Base-by-base conservation (phyloP, 2,888 invertebrate genomes). In the Callyntrura sp. region DNA sequence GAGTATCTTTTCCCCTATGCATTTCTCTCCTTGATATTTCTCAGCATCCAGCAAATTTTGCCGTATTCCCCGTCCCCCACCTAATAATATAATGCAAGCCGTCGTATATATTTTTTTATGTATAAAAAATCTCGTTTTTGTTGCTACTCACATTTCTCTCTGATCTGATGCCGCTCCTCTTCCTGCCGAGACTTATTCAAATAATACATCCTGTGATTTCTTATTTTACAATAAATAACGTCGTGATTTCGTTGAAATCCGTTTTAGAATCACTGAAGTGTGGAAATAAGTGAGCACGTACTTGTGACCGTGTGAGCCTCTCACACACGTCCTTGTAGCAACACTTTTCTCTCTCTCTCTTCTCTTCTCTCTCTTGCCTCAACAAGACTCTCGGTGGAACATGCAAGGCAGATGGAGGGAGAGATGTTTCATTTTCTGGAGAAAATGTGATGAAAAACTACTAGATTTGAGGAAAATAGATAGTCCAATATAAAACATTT, bases 221-320 rank as follows among this genome's bases (percentile, higher is more conserved):
- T 4, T 79, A 43, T 89, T 81, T 79, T 43, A 89, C 79, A 89
- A 89, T 85, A 89, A 85, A 89, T 79, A 79, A 55, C 68, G 85
- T 70, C 35, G 70, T 84, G 89, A 89, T 89, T 89, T 85, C 79
- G 65, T 57, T 20, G 81, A 89, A 89, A 89, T 89, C 85, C 60
- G 79, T 78, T 84, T 78, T 85, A 70, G 79, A 85, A 25, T 76
- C 89, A 85, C 28, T 68, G 25, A 85, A 89, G 85, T 85, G 78
- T 79, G 60, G 68, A 88, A 83, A 88, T 88, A 89, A 89, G 84
- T 76, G 83, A 89, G 62, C 81, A 85, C 85, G 85, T 89, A 79
- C n/a, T 55, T 83, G 68, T 25, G 20, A 79, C 48, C 23, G 20
- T 45, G 76, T 76, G 28, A n/a, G 9, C 14, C 62, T 17, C 35